Evolutionary conservation across 2,888 invertebrate species (phyloP).

Genomic region (Drosophila niveifrons): DNA sequence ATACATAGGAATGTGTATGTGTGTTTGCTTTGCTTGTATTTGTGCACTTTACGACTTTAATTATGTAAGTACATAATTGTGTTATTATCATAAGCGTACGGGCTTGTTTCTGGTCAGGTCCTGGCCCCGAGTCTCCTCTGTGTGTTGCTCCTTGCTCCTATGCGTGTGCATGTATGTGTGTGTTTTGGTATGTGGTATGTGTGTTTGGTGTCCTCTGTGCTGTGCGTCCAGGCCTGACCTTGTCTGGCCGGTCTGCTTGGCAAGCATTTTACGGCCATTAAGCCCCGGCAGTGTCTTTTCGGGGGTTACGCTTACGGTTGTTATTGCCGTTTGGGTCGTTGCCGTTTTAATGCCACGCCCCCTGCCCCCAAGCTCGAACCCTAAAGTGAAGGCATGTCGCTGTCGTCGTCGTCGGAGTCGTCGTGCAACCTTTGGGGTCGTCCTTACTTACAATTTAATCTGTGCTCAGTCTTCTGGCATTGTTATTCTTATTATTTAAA

Average conservation of each 20-base stretch:
- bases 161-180: constrained; percentile 14
- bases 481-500: constrained; percentile 70
- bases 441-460: constrained; percentile 53
- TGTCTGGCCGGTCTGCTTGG: constrained; percentile 64
- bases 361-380: neutral
- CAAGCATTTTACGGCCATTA: constrained; percentile 77
- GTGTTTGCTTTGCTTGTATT: constrained; percentile 39
- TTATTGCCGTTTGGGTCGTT: constrained; percentile 45
- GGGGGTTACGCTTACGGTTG: constrained; percentile 35
- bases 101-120: constrained; percentile 35
- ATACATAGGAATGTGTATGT: constrained; percentile 4
- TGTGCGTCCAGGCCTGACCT: constrained; percentile 55
- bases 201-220: constrained; percentile 15
- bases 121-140: constrained; percentile 1
- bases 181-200: constrained; percentile 27
- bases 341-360: constrained; percentile 34
- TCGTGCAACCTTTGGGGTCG: constrained; percentile 26
- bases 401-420: too few relatives aligned
- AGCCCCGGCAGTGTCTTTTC: constrained; percentile 63
- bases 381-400: constrained; percentile 5
- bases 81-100: constrained; percentile 76
- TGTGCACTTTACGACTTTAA: constrained; percentile 78
- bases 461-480: constrained; percentile 47
- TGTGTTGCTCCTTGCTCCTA: constrained; percentile 15
- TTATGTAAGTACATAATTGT: constrained; percentile 79